Conservation (phyloP, 2,888 invertebrate species). For the Epinotia demarniana region DNA sequence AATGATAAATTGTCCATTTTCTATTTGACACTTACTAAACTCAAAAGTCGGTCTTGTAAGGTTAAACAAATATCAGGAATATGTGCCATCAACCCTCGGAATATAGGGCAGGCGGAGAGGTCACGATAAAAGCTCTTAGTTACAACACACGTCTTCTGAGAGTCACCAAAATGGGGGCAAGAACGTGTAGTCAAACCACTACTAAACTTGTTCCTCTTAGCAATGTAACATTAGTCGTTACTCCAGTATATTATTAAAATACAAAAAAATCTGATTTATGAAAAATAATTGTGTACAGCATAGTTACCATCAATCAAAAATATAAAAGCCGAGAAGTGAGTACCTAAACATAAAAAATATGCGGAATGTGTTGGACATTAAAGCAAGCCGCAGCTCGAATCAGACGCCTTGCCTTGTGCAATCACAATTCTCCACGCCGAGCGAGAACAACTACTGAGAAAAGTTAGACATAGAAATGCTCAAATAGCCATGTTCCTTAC, state of each 20-base stretch:
- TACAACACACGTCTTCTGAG: conserved; percentile 59
- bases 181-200: conserved; percentile 55
- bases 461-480: conserved; percentile 52
- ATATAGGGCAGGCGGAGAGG: conserved; percentile 69
- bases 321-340: conserved; percentile 7
- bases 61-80: conserved; percentile 43
- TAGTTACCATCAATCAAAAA: background rate
- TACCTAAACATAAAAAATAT: conserved; percentile 8
- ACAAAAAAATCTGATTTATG: background rate
- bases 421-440: conserved; percentile 67
- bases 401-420: conserved; percentile 59
- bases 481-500: conserved; percentile 10
- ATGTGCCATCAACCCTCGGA: conserved; percentile 63
- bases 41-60: conserved; percentile 12
- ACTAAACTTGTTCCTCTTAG: background rate
- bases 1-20: background rate
- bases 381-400: conserved; percentile 57
- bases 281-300: background rate
- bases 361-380: conserved; percentile 56
- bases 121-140: conserved; percentile 77
- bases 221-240: background rate
- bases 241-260: background rate
- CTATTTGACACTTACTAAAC: background rate
- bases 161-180: conserved; percentile 68
- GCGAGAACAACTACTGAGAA: conserved; percentile 52